Base-by-base conservation (phyloP, 1,140 invertebrate genomes). In the Laupala kohalensis region DNA sequence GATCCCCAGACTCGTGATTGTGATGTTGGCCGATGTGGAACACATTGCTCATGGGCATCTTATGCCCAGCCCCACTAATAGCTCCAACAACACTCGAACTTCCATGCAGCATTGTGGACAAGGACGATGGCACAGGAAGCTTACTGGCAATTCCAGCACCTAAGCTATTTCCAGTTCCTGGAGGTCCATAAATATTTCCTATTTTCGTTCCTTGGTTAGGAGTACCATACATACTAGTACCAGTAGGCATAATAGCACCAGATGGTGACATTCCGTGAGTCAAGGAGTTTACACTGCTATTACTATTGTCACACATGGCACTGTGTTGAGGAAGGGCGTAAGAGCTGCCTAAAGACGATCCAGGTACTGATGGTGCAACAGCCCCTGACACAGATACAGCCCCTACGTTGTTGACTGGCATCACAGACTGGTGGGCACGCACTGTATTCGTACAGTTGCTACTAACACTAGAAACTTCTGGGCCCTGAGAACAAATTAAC, bases 11-110 rank as follows among this genome's bases (percentile, higher is more conserved):
- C 9, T 64, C 66, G 13, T 30, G 65, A 24, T 72, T 64, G 65
- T 72, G 70, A 19, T 25, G n/a, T n/a, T 9, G 5, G 28, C 53
- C 69, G 5, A 28, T 53, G 25, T 72, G 71, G n/a, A 72, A 72
- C 9, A 72, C 63, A 27, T 72, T 72, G 23, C 24, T 25, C 3
- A 37, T 53, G 19, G 69, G 27, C 69, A 70, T 62, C 37, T 70
- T 70, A 30, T 6, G n/a, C 5, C 69, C 69, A n/a, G 12, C 25
- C 19, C 63, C 23, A 12, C 25, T 19, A 53, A 53, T 13, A 53
- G 9, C 37, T 53, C 37, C 37, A 9, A 53, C 37, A 53, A 53
- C 19, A 2, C 9, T 13, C 19, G 37, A 53, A 19, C 37, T 53
- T 13, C 37, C 19, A 53, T 53, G 37, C 9, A 53, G 19, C 9